Conservation (phyloP, 2,113 vertebrate genomes). For the Aegithalos caudatus region DNA sequence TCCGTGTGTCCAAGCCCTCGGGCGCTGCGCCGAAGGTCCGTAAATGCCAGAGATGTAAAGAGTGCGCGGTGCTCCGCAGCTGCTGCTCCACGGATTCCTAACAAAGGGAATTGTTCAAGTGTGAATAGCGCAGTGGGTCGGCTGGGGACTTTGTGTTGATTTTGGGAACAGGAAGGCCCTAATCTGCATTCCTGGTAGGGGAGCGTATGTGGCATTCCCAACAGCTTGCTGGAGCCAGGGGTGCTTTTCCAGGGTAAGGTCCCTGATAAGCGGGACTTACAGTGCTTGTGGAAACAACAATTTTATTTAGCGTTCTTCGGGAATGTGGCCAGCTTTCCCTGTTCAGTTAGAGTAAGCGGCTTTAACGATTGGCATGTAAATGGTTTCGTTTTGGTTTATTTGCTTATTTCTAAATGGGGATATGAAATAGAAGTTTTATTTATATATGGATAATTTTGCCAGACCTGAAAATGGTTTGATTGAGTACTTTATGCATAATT, state of each 20-base stretch:
- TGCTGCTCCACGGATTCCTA: accelerated
- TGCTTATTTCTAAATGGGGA: background rate
- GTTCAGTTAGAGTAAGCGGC: background rate
- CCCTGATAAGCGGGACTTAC: background rate
- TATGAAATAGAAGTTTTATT: background rate
- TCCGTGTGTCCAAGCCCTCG: accelerated
- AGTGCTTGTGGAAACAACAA: accelerated
- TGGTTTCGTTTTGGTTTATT: background rate
- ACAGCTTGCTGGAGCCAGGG: background rate
- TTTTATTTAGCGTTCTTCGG: background rate
- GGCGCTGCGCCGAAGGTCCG: background rate
- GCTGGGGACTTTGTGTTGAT: background rate
- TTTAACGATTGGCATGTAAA: background rate
- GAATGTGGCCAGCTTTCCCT: background rate
- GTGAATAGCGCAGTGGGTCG: background rate
- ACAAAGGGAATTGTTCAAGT: background rate
- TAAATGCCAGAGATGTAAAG: accelerated
- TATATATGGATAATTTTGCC: background rate
- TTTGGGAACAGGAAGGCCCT: background rate
- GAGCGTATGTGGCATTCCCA: background rate
- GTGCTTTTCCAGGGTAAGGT: background rate
- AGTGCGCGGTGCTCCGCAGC: background rate
- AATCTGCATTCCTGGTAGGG: background rate
- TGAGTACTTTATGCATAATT: background rate
- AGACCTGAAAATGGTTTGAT: background rate